These are phyloP conservation scores for Zeugodacus cucurbitae DNA, from an alignment of 1,140 invertebrate species.

Conservation along the genomic window DNA sequence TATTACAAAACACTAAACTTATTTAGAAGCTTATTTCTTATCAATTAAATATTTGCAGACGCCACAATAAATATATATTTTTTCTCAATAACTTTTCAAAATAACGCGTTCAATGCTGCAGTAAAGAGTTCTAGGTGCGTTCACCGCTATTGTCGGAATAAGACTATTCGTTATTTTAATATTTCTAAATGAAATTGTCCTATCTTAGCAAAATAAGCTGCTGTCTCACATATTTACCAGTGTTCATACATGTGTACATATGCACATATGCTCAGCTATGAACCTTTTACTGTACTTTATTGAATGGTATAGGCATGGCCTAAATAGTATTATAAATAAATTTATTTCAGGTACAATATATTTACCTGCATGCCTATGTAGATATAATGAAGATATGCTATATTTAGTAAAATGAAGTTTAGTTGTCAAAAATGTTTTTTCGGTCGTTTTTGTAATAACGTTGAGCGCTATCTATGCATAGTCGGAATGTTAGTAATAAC, in stretches of 20 bases:
- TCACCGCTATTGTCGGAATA: background rate
- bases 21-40: no score
- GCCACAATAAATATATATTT: background rate
- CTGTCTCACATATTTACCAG: background rate
- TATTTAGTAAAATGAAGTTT: no score
- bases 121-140: slow-evolving; percentile 17
- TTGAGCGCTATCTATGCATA: no score
- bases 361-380: background rate
- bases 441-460: no score
- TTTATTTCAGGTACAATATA: background rate
- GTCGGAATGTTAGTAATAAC: no score
- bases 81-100: background rate
- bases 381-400: background rate
- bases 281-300: no score
- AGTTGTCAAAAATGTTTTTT: no score
- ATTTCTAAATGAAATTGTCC: background rate
- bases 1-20: no score
- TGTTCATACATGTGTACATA: background rate
- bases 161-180: background rate
- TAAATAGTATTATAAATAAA: background rate
- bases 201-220: background rate
- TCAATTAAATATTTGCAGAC: background rate
- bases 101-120: background rate
- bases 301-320: no score
- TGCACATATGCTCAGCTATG: no score